Evolutionary conservation across 2,113 vertebrate genomes (phyloP).

Genomic region (Ciconia maguari): DNA sequence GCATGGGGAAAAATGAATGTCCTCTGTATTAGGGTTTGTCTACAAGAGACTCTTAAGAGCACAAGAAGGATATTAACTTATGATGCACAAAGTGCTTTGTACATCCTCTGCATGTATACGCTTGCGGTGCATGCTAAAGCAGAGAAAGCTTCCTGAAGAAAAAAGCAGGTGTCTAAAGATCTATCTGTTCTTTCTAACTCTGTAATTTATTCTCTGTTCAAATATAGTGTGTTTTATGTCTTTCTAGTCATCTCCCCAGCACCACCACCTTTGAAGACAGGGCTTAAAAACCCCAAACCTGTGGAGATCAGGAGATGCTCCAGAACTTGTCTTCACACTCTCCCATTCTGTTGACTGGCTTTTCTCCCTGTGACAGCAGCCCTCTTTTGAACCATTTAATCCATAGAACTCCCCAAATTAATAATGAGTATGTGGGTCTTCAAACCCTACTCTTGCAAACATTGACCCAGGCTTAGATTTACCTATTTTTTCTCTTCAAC

Average conservation of each 20-base stretch:
- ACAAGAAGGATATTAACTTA: not conserved
- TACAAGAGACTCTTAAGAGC: not conserved
- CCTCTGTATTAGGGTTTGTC: not conserved
- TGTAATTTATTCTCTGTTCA: not conserved
- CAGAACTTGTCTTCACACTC: not conserved
- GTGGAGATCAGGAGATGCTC: not conserved
- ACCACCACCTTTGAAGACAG: not conserved
- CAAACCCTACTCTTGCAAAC: not conserved
- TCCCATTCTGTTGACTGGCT: not conserved
- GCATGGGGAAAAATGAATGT: not conserved
- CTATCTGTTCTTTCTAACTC: not conserved
- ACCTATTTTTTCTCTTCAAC: not conserved
- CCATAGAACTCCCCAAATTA: not conserved
- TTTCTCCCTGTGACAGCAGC: not conserved
- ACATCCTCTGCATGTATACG: rapidly evolving
- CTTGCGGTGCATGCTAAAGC: not conserved
- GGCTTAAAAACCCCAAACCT: not conserved
- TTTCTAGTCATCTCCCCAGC: not conserved
- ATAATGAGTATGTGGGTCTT: not conserved
- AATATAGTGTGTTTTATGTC: not conserved
- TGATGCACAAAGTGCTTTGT: not conserved
- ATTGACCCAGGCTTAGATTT: not conserved
- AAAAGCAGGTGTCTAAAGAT: not conserved
- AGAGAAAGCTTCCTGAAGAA: not conserved
- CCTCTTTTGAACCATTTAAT: not conserved